Evolutionary conservation across 2,113 vertebrate species (phyloP), one percentile per base, ranked within the genome.

Genomic region (Clinocottus analis): DNA sequence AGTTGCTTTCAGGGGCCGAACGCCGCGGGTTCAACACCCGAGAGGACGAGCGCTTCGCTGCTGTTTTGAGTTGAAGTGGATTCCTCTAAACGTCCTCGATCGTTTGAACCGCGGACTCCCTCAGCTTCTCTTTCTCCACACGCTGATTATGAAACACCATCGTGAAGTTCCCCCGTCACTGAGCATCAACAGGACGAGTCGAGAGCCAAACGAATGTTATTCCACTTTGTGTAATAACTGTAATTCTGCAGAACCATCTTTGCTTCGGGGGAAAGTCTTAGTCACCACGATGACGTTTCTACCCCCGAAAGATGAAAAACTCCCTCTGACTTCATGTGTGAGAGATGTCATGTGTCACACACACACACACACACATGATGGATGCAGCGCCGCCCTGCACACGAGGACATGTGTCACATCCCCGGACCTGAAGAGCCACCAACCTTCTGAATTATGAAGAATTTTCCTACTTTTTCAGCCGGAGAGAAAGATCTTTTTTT

Each of bases 1-100:
- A 85, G 39, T 65, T 5, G 37, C 82, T 81, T 72, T 80, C 27
- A 27, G 79, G 47, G 62, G 79, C 87, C 60, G 61, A 74, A 35
- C 37, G 79, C 56, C 29, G 75, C 64, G 84, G 77, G 67, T 74
- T 75, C 58, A 74, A 74, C 84, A 76, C 90, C 83, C 64, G 3
- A 72, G 84, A 85, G 87, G 86, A 70, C 37, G 72, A 45, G 61
- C 80, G 35, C 87, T 64, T 72, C 79, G 84, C 87, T 87, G 84
- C 72, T 87, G 89, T 65, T 89, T 85, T 76, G 79, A 85, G 85
- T 89, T 84, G 80, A 37, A 81, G 68, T 72, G 43, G 49, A 60
- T 87, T n/a, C 84, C 76, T 86, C 60, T 62, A 83, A 69, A 82
- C 62, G 76, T 76, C 75, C 45, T 59, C 10, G n/a, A n/a, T n/a